Evolutionary conservation across 53 echinoderm and acorn worm species (phyloP), one percentile per base, ranked within the genome.

Genomic region (Apostichopus leukothele): DNA sequence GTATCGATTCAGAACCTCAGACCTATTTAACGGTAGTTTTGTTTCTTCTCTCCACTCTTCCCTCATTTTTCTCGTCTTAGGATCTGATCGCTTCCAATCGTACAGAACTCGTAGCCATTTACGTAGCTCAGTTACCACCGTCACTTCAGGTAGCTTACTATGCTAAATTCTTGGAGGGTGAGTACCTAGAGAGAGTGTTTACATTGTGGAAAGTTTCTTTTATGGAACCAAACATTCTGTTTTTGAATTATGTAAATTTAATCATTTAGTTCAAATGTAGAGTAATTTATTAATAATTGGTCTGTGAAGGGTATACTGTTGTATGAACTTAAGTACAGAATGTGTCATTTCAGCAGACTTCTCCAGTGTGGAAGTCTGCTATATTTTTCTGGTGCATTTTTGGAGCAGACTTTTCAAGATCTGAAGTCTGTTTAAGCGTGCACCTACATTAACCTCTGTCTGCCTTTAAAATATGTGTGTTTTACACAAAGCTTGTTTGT

Each of bases 121-220:
- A 97, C 84, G 90, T 95, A 11, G 92, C 95, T 57, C 92, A 95
- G 60, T 91, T 97, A 22, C 97, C 95, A 1, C 76, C 83, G 6
- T 89, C 86, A n/a, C 86, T 94, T 81, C 97, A 97, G 89, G 89
- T 94, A 18, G 86, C 89, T n/a, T 97, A 95, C 93, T 97, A 97
- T 84, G 95, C 97, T 51, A 92, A 84, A 54, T 97, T 97, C 78
- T 88, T 97, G 61, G 97, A 97, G 89, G 96, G 95, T 93, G 57
- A 94, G 89, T 50, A 25, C 3, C 21, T 16, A 87, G 9, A 75
- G 14, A 75, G 26, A 75, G 14, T 75, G 8, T 75, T 22, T 68
- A 75, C 9, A 22, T 75, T 7, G 14, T 21, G 75, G 14, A 7
- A 75, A 75, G 14, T 75, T 75, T 10, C 9, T 5, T 22, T 75